Base-by-base conservation (phyloP, 1,140 invertebrate genomes). In the Monochamus saltuarius region DNA sequence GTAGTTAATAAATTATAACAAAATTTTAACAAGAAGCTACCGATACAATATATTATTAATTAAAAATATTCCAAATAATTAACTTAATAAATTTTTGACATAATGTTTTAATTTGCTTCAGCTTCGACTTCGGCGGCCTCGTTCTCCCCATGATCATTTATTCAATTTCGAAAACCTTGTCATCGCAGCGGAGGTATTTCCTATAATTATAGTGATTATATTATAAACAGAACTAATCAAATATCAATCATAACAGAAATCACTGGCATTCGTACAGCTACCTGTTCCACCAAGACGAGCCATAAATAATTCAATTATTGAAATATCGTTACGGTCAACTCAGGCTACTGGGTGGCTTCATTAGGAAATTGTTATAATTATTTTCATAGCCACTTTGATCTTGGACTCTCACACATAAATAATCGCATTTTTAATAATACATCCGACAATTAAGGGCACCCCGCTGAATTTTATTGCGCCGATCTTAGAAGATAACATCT, bases 281-380 rank as follows among this genome's bases (percentile, higher is more conserved):
- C 61, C 65, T 64, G 65, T 67, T 55, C 53, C 19, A 45, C 38
- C 51, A 42, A 46, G 61, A 59, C 62, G 29, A 34, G 34, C 42
- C 50, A 67, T 67, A 67, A 67, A 67, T 67, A 67, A 67, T 67
- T 67, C 65, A 65, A 67, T 67, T 67, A 67, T 67, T 65, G 62
- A 65, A 67, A 64, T 67, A 53, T 64, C 52, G 56, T 59, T 67
- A 40, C 59, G 60, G 42, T 49, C 19, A 39, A 36, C 34, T 34
- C 45, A 37, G 34, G 37, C 65, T 61, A 67, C 65, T 67, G 65
- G 65, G 65, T 67, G 65, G 65, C 65, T 67, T 64, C 65, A 64
- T 67, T 61, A 58, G 49, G 51, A 54, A 45, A 56, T 60, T 50
- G 55, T 57, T 16, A 39, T 53, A 14, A 19, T 53, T 53, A 53